These are phyloP conservation scores for Staurois parvus DNA, from an alignment of 2,797 vertebrate species.

Conservation along the genomic window DNA sequence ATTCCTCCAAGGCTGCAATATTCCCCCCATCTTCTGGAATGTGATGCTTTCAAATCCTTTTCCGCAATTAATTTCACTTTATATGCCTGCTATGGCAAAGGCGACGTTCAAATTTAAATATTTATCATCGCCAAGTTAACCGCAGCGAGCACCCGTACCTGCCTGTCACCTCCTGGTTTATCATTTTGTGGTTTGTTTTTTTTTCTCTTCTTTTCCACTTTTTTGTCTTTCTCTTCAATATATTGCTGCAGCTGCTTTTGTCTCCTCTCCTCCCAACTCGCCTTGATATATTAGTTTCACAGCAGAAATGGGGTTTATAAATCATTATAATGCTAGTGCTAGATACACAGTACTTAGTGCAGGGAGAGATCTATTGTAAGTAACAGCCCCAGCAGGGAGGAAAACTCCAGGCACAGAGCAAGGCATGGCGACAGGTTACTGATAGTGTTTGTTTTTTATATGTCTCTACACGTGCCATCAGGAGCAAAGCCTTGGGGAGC, in stretches of 20 bases:
- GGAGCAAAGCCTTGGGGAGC: constrained; percentile 76
- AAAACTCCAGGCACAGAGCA: constrained; percentile 72
- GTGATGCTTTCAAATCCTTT: neutral
- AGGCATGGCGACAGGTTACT: constrained; percentile 88
- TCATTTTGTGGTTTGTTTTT: constrained; percentile 88
- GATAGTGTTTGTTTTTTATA: constrained; percentile 86
- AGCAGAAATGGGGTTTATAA: constrained; percentile 86
- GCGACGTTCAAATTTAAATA: constrained; percentile 17
- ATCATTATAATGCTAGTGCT: constrained; percentile 92
- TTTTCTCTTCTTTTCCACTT: constrained; percentile 66
- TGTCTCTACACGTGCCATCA: constrained; percentile 72
- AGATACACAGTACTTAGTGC: constrained; percentile 89
- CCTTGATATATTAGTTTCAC: constrained; percentile 91
- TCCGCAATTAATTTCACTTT: neutral
- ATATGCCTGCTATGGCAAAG: neutral
- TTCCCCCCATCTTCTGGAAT: too few relatives aligned
- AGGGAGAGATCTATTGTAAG: constrained; percentile 78
- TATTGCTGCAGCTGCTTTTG: constrained; percentile 78
- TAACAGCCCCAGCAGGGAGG: constrained; percentile 81
- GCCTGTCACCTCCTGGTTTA: constrained; percentile 84
- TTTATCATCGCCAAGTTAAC: constrained; percentile 34
- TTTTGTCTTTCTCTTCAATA: constrained; percentile 72
- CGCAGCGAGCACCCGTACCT: constrained; percentile 37
- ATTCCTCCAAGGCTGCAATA: too few relatives aligned
- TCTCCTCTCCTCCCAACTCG: constrained; percentile 73